phyloP scores from a whole-genome alignment of 2,888 invertebrate species.

The Dicyrtoma fusca region DNA sequence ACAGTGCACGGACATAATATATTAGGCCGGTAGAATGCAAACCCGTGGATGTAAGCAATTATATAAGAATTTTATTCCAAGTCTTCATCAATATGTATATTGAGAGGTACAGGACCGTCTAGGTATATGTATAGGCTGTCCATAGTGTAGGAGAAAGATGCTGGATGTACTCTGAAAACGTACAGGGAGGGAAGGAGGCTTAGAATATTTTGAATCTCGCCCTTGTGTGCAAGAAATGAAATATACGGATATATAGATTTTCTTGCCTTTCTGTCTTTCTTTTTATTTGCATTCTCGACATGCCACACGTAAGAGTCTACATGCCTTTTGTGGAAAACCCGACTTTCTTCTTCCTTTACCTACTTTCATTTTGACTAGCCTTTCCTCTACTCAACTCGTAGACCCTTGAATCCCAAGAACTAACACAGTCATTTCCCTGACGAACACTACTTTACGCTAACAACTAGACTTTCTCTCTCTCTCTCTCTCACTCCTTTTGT shows the following conservation, averaged over 20 bases:
- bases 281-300: conserved; percentile 24
- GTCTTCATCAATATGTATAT: no score
- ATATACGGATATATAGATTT: not conserved
- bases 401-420: conserved; percentile 7
- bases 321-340: not conserved
- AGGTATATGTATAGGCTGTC: no score
- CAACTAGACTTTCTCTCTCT: not conserved
- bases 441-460: conserved; percentile 2
- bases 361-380: not conserved
- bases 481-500: not conserved
- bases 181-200: not conserved
- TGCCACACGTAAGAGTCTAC: conserved; percentile 18
- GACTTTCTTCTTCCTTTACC: conserved; percentile 3
- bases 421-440: conserved; percentile 22
- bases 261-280: conserved; percentile 11
- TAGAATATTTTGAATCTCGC: not conserved
- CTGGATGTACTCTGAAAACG: no score
- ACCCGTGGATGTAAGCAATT: no score
- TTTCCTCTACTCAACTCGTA: not conserved
- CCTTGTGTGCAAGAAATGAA: not conserved
- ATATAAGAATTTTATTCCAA: no score
- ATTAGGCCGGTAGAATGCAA: no score
- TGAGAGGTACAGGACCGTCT: no score
- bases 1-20: no score
- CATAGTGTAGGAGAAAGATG: no score